phyloP scores from a whole-genome alignment of 2,797 vertebrate species.

The Phrynocephalus forsythii region DNA sequence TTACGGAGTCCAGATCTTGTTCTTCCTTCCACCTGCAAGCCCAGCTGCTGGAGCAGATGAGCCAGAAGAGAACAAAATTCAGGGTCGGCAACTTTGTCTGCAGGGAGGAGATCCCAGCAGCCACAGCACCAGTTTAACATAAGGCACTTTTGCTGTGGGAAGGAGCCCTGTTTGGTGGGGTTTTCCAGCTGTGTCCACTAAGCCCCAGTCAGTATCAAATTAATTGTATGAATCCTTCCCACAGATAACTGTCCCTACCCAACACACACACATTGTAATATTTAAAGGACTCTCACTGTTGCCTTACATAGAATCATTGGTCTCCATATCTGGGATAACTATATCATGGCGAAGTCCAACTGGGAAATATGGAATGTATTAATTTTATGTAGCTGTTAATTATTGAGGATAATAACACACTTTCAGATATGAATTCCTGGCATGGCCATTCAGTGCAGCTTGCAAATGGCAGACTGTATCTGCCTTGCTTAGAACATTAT shows the following conservation, averaged over 20 bases:
- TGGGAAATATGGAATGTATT: slow-evolving; percentile 11
- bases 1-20: not conserved
- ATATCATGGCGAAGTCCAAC: not conserved
- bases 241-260: not conserved
- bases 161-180: not conserved
- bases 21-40: not conserved
- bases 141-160: not conserved
- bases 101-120: not conserved
- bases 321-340: not conserved
- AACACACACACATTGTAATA: not conserved
- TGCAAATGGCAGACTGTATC: not conserved
- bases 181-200: not conserved
- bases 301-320: not conserved
- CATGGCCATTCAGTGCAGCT: not conserved
- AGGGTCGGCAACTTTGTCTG: not conserved
- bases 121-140: not conserved
- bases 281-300: not conserved
- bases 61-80: not conserved
- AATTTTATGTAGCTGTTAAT: slow-evolving; percentile 5
- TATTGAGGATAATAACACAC: not conserved
- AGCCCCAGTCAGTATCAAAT: not conserved
- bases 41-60: not conserved
- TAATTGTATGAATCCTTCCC: not conserved
- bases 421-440: not conserved
- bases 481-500: slow-evolving; percentile 10